Percentiles rank a stretch among this genome's conserved stretches.
Evolutionary conservation across 1,140 invertebrate species (phyloP).

Genomic region (Heliconius hewitsoni): DNA sequence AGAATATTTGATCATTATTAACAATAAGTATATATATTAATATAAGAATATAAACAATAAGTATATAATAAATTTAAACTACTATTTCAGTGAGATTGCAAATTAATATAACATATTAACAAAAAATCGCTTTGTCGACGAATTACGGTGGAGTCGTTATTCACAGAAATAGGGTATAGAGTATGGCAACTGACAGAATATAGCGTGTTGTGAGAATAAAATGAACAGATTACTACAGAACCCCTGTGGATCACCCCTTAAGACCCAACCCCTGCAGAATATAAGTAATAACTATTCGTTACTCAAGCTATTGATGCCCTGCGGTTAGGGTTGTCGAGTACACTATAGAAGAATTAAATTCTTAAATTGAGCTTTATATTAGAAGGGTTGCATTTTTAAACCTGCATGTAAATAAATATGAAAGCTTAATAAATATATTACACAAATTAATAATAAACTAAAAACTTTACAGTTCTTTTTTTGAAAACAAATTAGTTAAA

Average conservation of each 20-base stretch:
- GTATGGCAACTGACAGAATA: slow-evolving; percentile 42
- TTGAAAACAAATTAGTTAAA: too few species aligned
- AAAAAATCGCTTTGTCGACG: slow-evolving; percentile 55
- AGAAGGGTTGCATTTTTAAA: slow-evolving; percentile 5
- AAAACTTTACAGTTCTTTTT: neutral
- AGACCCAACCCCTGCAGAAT: slow-evolving; percentile 53
- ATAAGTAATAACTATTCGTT: slow-evolving; percentile 72
- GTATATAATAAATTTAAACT: too few species aligned
- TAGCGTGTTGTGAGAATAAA: slow-evolving; percentile 66
- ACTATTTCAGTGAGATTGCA: too few species aligned
- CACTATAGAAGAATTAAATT: slow-evolving; percentile 47
- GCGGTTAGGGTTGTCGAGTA: slow-evolving; percentile 68
- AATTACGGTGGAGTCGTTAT: slow-evolving; percentile 67
- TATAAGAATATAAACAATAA: too few species aligned
- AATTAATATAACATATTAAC: neutral
- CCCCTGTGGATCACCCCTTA: slow-evolving; percentile 54
- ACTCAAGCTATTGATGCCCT: slow-evolving; percentile 68
- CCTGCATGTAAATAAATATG: slow-evolving; percentile 18
- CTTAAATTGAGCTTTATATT: slow-evolving; percentile 39
- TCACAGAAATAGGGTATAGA: slow-evolving; percentile 64
- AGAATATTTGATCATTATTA: too few species aligned
- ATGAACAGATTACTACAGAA: slow-evolving; percentile 77
- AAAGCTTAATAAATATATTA: neutral
- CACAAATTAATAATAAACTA: neutral
- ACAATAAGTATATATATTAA: too few species aligned